Conservation (phyloP, 2,888 invertebrate genomes). For the Ennomos erosarius region DNA sequence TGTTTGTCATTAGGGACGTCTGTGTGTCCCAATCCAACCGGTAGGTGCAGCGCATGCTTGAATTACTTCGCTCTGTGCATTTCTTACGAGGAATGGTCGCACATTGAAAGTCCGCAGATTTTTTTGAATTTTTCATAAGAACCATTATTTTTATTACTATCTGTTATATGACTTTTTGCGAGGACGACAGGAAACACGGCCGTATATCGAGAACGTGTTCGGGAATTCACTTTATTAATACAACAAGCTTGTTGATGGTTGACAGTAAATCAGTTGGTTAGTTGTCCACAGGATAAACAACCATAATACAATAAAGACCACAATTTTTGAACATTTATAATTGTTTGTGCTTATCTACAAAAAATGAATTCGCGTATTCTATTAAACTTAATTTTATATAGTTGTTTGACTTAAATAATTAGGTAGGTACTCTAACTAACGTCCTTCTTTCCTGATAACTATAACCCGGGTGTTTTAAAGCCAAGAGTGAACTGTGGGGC, state of each 20-base stretch:
- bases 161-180: constrained; percentile 19
- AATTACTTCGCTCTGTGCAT: constrained; percentile 26
- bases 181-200: constrained; percentile 21
- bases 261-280: background rate
- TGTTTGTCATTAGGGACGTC: background rate
- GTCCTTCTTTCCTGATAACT: too few species aligned
- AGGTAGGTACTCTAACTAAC: too few species aligned
- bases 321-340: too few species aligned
- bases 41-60: constrained; percentile 11
- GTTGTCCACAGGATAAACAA: too few species aligned
- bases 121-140: constrained; percentile 31
- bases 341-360: too few species aligned
- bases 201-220: constrained; percentile 18
- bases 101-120: constrained; percentile 30
- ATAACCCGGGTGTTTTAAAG: too few species aligned
- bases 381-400: too few species aligned
- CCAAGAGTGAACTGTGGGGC: too few species aligned
- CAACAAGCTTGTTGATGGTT: background rate
- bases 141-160: constrained; percentile 35
- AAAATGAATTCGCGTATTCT: too few species aligned
- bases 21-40: constrained; percentile 17
- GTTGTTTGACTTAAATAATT: too few species aligned
- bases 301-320: too few species aligned
- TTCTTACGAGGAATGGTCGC: constrained; percentile 28
- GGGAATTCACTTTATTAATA: constrained; percentile 12